phyloP scores from a whole-genome alignment of 2,888 invertebrate species.

The Ptychoptera contaminata region DNA sequence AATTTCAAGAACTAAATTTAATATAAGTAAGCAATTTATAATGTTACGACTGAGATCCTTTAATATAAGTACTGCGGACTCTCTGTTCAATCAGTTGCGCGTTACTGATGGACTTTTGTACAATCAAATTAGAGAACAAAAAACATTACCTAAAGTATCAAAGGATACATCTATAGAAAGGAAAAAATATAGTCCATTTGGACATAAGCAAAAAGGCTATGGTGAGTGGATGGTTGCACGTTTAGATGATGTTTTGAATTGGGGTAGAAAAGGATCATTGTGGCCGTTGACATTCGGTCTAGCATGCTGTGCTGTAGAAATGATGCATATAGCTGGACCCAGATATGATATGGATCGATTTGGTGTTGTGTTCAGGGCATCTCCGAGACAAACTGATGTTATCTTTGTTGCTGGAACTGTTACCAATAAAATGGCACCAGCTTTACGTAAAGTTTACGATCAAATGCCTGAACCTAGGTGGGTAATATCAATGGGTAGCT shows the following conservation, averaged over 20 bases:
- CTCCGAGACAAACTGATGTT: conserved; percentile 90
- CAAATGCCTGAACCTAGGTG: conserved; percentile 96
- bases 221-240: conserved; percentile 82
- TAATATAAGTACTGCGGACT: too few relatives aligned
- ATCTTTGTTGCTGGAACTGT: conserved; percentile 98
- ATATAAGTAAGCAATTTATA: too few relatives aligned
- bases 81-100: too few relatives aligned
- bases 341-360: conserved; percentile 98
- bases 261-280: conserved; percentile 86
- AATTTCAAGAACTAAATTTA: too few relatives aligned
- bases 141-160: conserved; percentile 25
- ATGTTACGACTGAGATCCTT: too few relatives aligned
- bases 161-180: conserved; percentile 31
- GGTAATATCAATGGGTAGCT: conserved; percentile 99
- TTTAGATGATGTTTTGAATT: conserved; percentile 86
- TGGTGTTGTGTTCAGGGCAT: conserved; percentile 96
- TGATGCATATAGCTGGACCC: conserved; percentile 99
- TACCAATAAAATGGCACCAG: conserved; percentile 99
- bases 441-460: conserved; percentile 89
- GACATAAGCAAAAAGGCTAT: conserved; percentile 41
- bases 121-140: conserved; percentile 13
- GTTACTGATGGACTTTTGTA: too few relatives aligned
- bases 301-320: conserved; percentile 98
- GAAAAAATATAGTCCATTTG: conserved; percentile 35
- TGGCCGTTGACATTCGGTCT: conserved; percentile 99